These are phyloP conservation scores for Empidonax traillii DNA, from an alignment of 2,113 vertebrate species.

Conservation along the genomic window DNA sequence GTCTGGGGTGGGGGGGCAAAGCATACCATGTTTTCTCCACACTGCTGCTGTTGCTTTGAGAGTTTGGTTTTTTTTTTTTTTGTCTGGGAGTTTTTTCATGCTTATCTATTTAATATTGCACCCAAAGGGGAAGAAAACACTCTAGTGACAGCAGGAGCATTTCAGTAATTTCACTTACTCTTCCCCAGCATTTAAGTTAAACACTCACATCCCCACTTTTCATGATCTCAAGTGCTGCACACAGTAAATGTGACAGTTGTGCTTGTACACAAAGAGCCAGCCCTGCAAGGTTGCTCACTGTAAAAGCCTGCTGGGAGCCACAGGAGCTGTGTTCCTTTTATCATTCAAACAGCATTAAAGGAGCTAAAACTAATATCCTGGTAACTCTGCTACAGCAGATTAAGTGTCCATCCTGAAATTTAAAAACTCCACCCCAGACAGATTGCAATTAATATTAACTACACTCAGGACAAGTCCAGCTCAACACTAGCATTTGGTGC, in stretches of 20 bases:
- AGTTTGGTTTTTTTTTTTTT: background rate
- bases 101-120: background rate
- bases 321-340: background rate
- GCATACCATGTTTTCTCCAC: background rate
- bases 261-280: background rate
- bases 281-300: background rate
- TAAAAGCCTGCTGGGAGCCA: background rate
- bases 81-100: background rate
- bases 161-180: background rate
- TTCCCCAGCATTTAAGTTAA: background rate
- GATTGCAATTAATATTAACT: background rate
- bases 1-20: background rate
- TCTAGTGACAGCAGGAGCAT: background rate
- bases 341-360: background rate
- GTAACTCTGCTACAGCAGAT: background rate
- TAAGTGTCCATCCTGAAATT: background rate
- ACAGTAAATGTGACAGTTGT: constrained; percentile 8
- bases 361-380: background rate
- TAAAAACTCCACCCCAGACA: background rate
- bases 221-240: background rate
- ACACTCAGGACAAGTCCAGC: background rate
- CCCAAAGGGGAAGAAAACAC: background rate
- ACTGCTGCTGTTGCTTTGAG: background rate
- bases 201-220: background rate
- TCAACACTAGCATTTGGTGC: background rate